Conservation (phyloP, 2,888 invertebrate genomes). For the Hydrotaea diabolus region DNA sequence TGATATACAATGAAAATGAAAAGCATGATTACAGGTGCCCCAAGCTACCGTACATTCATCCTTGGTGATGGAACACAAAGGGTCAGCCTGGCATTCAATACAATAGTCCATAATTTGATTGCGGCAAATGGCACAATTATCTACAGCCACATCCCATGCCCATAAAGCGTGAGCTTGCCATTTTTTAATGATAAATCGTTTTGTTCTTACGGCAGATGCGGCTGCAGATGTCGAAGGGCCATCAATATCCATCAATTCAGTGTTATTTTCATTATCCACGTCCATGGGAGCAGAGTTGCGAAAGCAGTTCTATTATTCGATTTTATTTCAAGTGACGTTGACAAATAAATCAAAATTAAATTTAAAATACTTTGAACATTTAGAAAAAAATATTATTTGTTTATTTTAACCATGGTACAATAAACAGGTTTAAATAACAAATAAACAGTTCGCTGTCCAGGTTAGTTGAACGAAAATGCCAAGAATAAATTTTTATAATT, state of each 20-base stretch:
- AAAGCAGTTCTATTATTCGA: too few species aligned
- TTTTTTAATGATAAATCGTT: constrained; percentile 98
- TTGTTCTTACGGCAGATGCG: constrained; percentile 87
- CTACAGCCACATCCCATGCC: constrained; percentile 99
- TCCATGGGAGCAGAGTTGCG: constrained; percentile 84
- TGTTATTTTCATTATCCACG: constrained; percentile 91
- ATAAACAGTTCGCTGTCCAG: too few species aligned
- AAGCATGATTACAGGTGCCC: constrained; percentile 99
- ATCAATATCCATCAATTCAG: constrained; percentile 67
- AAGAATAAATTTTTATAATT: too few species aligned
- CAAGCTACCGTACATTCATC: constrained; percentile 99
- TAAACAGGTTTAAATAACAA: too few species aligned
- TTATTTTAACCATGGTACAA: too few species aligned
- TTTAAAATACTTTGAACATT: too few species aligned
- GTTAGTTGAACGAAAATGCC: too few species aligned
- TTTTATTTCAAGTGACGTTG: too few species aligned
- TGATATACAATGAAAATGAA: constrained; percentile 99
- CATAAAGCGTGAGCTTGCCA: constrained; percentile 99
- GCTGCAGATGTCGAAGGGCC: constrained; percentile 60
- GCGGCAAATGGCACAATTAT: constrained; percentile 99
- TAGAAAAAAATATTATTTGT: too few species aligned
- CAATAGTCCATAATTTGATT: constrained; percentile 99
- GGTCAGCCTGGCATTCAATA: constrained; percentile 99
- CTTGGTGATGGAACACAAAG: constrained; percentile 97
- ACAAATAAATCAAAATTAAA: too few species aligned